Evolutionary conservation across 1,140 invertebrate species (phyloP).

Genomic region (Cepaea nemoralis): DNA sequence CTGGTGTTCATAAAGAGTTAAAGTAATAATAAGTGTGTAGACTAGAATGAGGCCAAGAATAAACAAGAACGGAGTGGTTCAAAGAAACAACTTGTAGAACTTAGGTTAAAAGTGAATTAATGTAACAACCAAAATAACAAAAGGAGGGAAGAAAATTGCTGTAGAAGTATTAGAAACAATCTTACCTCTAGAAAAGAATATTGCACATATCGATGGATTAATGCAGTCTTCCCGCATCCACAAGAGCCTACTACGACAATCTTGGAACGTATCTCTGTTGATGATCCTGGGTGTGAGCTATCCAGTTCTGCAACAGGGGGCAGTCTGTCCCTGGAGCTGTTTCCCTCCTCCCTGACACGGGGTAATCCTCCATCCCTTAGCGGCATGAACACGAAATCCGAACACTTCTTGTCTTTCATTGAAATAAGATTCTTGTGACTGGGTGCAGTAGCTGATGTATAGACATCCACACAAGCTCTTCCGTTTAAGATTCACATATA

Average conservation of each 20-base stretch:
- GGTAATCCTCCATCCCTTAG: slow-evolving; percentile 40
- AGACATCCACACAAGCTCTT: too few relatives aligned
- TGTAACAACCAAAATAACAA: too few relatives aligned
- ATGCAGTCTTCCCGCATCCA: slow-evolving; percentile 76
- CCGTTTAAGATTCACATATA: too few relatives aligned
- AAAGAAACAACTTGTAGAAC: too few relatives aligned
- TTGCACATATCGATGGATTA: slow-evolving; percentile 76
- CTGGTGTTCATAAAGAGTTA: too few relatives aligned
- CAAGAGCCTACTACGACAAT: slow-evolving; percentile 78
- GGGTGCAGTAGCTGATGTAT: too few relatives aligned
- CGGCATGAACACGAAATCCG: slow-evolving; percentile 52
- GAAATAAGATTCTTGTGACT: background rate
- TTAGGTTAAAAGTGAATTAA: too few relatives aligned
- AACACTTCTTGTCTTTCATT: slow-evolving; percentile 52
- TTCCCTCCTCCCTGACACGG: slow-evolving; percentile 14
- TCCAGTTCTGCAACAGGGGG: slow-evolving; percentile 7
- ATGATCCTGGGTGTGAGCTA: background rate
- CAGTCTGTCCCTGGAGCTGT: slow-evolving; percentile 4
- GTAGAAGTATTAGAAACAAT: too few relatives aligned
- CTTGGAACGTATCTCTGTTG: slow-evolving; percentile 73
- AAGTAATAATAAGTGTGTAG: too few relatives aligned
- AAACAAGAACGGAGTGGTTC: too few relatives aligned
- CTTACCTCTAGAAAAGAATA: slow-evolving; percentile 76
- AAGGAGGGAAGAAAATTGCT: too few relatives aligned
- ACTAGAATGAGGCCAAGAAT: too few relatives aligned